Evolutionary conservation across 2,113 vertebrate genomes (phyloP), one percentile per base, ranked within the genome.

Genomic region (Ammodytes dubius): DNA sequence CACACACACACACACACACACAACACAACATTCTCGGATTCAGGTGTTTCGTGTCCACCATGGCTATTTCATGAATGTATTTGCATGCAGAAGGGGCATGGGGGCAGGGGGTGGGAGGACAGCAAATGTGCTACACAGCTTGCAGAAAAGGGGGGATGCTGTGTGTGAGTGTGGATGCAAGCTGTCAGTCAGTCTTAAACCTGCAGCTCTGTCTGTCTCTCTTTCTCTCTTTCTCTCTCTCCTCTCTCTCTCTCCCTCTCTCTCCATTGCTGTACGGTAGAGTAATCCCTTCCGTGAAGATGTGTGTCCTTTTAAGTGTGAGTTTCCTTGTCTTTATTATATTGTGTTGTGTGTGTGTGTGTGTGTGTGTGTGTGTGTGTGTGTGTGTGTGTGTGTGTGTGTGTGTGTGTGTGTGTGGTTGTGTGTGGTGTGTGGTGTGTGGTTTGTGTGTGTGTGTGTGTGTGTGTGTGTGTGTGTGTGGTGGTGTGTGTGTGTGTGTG

Each of bases 121-220:
- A 77, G 88, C 86, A 85, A 93, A 88, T 89, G 84, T 37, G 67
- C 87, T 87, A 82, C 91, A 79, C 88, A 91, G 92, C 88, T 92
- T 92, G 88, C 79, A 91, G 78, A 85, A 91, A 87, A 66, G 81
- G 89, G 83, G 92, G 91, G 92, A 79, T 87, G 89, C 81, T 85
- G 83, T 81, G 87, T 79, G 89, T 85, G 83, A 80, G 87, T 79
- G 89, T 88, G 89, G 89, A 92, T 92, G 92, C 90, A 94, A 92
- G 91, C 93, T 94, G 92, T 94, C 93, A 94, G 91, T 94, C 93
- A 94, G 92, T 93, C 93, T 93, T 93, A 94, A 91, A 92, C 86
- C 91, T 90, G 83, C 90, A 86, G 81, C 77, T 70, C 71, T 77
- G 71, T 50, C 40, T 42, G 37, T 47, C 10, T 58, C 19, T 67